Evolutionary conservation across 2,113 vertebrate genomes (phyloP).

Genomic region (Lethenteron reissneri): DNA sequence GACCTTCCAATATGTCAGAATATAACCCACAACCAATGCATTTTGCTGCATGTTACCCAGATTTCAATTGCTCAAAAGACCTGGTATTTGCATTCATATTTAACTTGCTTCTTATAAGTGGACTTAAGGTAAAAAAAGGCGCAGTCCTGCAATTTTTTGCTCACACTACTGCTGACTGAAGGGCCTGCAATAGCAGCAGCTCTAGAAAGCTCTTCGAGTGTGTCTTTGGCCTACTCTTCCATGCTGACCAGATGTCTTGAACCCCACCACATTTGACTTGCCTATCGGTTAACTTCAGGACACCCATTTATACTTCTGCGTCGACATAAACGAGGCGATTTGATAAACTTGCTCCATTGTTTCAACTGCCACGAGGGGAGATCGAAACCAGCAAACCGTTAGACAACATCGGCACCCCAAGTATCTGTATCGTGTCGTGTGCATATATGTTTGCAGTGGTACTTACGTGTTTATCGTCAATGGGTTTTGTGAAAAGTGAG

Average conservation of each 20-base stretch:
- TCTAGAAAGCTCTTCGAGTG: neutral
- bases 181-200: neutral
- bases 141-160: neutral
- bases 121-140: neutral
- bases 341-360: neutral
- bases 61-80: no score
- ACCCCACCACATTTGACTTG: neutral
- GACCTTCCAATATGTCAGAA: neutral
- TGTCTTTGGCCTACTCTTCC: no score
- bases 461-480: conserved; percentile 67
- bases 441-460: neutral
- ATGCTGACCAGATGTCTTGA: no score
- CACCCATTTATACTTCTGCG: neutral
- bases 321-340: neutral
- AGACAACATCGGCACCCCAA: neutral
- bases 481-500: conserved; percentile 72
- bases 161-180: neutral
- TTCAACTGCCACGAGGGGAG: no score
- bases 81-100: neutral
- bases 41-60: no score
- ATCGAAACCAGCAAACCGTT: neutral
- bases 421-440: neutral
- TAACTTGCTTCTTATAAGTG: neutral
- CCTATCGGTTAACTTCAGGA: neutral
- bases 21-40: neutral